Percentiles rank a stretch among this genome's conserved stretches.
phyloP scores from a whole-genome alignment of 1,140 invertebrate genomes.

The Diplogasteroides magnus region DNA sequence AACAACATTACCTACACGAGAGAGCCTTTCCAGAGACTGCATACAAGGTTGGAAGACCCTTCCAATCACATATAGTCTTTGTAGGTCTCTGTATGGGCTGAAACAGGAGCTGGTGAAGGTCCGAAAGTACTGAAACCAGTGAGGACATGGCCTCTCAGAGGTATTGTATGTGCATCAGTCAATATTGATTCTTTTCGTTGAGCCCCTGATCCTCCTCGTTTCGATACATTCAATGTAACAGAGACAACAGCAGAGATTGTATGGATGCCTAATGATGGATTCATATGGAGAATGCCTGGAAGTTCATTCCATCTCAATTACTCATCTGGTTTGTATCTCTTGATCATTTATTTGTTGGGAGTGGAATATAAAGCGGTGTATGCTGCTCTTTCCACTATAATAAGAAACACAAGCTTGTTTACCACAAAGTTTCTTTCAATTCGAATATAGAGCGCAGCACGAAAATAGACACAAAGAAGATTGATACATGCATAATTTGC shows the following conservation, averaged over 20 bases:
- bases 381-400: no score
- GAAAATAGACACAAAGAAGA: no score
- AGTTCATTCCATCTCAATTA: constrained; percentile 50
- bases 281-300: constrained; percentile 43
- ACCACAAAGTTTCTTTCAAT: no score
- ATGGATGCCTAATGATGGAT: constrained; percentile 43
- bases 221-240: constrained; percentile 30
- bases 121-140: constrained; percentile 37
- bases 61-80: not conserved
- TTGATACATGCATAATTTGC: no score
- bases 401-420: no score
- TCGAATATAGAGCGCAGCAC: no score
- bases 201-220: constrained; percentile 49
- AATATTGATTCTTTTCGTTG: not conserved
- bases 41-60: constrained; percentile 32
- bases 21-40: constrained; percentile 39
- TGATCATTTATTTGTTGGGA: no score
- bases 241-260: constrained; percentile 34
- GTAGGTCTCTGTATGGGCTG: constrained; percentile 45
- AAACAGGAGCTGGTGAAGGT: constrained; percentile 53
- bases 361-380: no score
- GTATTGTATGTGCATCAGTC: constrained; percentile 16
- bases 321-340: no score
- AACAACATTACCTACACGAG: constrained; percentile 49
- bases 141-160: constrained; percentile 45